phyloP scores from a whole-genome alignment of 2,797 vertebrate genomes.

The Fratercula arctica region DNA sequence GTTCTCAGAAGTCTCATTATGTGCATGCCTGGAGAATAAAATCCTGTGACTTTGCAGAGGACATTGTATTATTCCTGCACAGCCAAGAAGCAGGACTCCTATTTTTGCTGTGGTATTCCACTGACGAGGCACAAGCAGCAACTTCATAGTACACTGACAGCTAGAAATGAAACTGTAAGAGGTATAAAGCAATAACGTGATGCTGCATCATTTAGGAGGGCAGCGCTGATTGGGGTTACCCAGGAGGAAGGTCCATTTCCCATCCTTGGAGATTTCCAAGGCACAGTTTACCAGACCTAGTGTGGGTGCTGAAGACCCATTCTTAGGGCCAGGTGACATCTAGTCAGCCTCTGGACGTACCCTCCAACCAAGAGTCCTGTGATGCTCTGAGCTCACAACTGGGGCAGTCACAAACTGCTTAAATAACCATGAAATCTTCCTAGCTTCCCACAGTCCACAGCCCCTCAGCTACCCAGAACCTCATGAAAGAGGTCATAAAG shows the following conservation, averaged over 20 bases:
- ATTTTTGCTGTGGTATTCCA: background rate
- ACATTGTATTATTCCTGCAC: background rate
- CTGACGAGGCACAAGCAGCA: background rate
- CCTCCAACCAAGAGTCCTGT: background rate
- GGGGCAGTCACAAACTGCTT: background rate
- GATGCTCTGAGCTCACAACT: background rate
- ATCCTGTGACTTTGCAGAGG: background rate
- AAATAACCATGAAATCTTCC: background rate
- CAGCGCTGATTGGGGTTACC: background rate
- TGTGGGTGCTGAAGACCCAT: background rate
- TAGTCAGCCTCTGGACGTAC: background rate
- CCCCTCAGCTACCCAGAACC: background rate
- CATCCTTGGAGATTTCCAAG: background rate
- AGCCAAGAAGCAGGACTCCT: background rate
- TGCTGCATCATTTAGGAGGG: background rate
- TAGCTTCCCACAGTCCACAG: background rate
- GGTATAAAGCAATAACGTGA: fast-evolving
- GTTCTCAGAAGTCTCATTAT: background rate
- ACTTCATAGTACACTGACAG: background rate
- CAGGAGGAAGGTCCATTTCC: background rate
- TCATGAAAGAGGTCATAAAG: background rate
- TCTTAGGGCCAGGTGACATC: background rate
- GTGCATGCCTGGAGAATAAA: background rate
- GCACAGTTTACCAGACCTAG: background rate
- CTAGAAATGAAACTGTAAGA: background rate